Base-by-base conservation (phyloP, 2,797 vertebrate genomes). In the Zonotrichia albicollis region DNA sequence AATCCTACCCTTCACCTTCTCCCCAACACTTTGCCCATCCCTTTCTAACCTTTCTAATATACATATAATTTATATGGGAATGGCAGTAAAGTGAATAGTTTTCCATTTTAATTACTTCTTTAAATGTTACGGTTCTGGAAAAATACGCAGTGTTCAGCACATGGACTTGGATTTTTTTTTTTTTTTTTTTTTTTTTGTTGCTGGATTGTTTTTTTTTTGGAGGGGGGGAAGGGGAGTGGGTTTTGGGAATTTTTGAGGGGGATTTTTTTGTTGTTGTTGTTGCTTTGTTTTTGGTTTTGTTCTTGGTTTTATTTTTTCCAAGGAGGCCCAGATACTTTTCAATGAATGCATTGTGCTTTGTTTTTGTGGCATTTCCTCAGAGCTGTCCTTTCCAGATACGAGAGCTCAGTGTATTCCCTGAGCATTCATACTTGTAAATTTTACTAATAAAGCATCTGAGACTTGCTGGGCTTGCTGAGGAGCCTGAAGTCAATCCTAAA, bases 1-100 rank as follows among this genome's bases (percentile, higher is more conserved):
- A 72, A 73, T 46, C 9, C 7, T 20, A 54, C 34, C 11, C 23
- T 54, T 84, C 10, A 54, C 46, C 19, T 54, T 4, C 7, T 4
- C 6, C 5, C 3, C 20, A 4, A 1, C 30, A 54, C 15, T 55
- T 36, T 66, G 11, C 53, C 40, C 29, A 32, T 60, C n/a, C 53
- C 29, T 91, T 80, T 89, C 60, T 89, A 51, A 60, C 53, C 29
- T 91, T 80, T 89, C 60, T 89, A 51, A 60, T 64, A 62, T 14
- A 43, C 6, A 9, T 38, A 6, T 64, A 43, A 62, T 68, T 82
- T 68, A 21, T 53, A 29, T 48, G 79, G 60, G 53, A 79, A 67
- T 76, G 22, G 48, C 25, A 36, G 20, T 67, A 60, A 29, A 77
- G 27, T 57, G 50, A 67, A 48, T 57, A 70, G 30, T 38, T 71